Percentiles rank a stretch among this genome's conserved stretches.
These are phyloP conservation scores for Paradisaea rubra DNA, from an alignment of 2,113 vertebrate genomes.

Conservation along the genomic window DNA sequence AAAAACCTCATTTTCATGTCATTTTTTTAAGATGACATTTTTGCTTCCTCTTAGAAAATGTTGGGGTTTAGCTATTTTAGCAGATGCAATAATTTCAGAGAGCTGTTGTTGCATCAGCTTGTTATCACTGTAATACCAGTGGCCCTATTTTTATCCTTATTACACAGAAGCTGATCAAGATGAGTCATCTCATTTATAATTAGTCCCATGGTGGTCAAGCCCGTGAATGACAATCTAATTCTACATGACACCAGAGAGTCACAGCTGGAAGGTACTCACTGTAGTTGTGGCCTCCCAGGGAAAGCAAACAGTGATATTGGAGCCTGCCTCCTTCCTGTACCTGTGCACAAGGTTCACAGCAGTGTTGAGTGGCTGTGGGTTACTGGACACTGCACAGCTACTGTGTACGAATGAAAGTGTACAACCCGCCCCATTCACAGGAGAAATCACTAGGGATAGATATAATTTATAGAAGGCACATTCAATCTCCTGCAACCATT, in stretches of 20 bases:
- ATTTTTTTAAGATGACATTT: background rate
- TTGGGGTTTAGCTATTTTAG: background rate
- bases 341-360: background rate
- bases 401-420: background rate
- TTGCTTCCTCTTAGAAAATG: background rate
- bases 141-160: background rate
- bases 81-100: background rate
- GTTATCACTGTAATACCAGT: background rate
- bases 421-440: background rate
- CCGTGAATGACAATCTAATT: background rate
- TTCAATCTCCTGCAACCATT: background rate
- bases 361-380: background rate
- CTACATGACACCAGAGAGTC: background rate
- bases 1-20: background rate
- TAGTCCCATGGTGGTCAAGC: background rate
- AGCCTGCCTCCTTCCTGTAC: too few species aligned
- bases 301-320: background rate
- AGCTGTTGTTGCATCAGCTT: background rate
- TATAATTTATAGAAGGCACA: background rate
- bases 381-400: background rate
- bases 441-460: background rate
- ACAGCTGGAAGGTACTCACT: background rate
- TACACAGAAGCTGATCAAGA: background rate
- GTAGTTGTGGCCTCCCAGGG: background rate
- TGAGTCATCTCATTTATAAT: background rate